These are phyloP conservation scores for Pheosia gnoma DNA, from an alignment of 2,888 invertebrate species.

Conservation along the genomic window DNA sequence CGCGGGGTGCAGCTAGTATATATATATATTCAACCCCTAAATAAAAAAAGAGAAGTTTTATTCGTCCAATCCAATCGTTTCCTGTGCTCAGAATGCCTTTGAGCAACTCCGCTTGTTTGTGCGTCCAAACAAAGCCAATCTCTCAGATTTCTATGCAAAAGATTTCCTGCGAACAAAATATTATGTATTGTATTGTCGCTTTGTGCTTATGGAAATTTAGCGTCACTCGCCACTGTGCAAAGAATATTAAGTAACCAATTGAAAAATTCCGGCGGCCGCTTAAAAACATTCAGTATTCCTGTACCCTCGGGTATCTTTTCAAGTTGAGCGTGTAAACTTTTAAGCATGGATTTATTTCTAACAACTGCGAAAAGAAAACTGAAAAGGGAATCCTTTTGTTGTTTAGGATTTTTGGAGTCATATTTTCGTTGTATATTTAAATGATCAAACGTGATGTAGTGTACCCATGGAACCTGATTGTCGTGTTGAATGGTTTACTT, in stretches of 20 bases:
- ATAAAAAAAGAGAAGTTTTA: constrained; percentile 27
- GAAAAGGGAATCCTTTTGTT: background rate
- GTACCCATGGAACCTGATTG: too few relatives aligned
- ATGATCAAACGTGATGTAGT: background rate
- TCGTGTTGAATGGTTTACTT: too few relatives aligned
- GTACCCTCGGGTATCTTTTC: constrained; percentile 25
- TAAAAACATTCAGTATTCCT: constrained; percentile 37
- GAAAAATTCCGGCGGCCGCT: constrained; percentile 35
- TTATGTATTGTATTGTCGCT: constrained; percentile 62
- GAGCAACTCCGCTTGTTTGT: constrained; percentile 69
- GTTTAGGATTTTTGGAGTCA: background rate
- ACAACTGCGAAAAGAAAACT: background rate
- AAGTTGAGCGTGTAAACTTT: constrained; percentile 24
- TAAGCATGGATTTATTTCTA: constrained; percentile 19
- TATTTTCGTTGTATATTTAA: background rate
- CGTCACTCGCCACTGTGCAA: constrained; percentile 44
- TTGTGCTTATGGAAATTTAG: constrained; percentile 65
- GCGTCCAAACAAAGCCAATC: constrained; percentile 72
- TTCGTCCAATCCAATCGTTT: constrained; percentile 53
- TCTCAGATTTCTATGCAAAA: constrained; percentile 72
- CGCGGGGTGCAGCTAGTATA: too few relatives aligned
- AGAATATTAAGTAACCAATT: constrained; percentile 56
- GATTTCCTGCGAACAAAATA: constrained; percentile 66
- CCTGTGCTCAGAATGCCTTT: constrained; percentile 57
- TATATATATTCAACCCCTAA: too few relatives aligned